Percentiles rank a stretch among this genome's conserved stretches.
These are phyloP conservation scores for Pristionchus mayeri DNA, from an alignment of 2,888 invertebrate species.

Conservation along the genomic window DNA sequence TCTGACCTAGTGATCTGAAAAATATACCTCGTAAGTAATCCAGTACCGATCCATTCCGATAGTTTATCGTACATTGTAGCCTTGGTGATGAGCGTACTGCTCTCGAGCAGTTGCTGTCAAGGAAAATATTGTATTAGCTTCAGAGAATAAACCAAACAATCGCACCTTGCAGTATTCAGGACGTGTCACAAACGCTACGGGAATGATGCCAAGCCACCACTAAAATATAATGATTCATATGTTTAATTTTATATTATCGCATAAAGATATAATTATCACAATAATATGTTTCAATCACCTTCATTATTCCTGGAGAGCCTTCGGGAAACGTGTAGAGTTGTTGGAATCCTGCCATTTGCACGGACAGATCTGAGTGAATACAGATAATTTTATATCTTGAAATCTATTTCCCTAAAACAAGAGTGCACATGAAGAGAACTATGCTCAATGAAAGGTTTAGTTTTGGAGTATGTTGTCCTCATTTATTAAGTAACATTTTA, in stretches of 20 bases:
- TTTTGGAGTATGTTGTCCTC: background rate
- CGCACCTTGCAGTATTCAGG: slow-evolving; percentile 17
- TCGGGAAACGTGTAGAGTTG: background rate
- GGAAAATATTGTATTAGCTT: background rate
- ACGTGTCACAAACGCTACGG: background rate
- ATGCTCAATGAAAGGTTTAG: no score
- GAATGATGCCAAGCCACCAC: slow-evolving; percentile 28
- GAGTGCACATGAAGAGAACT: no score
- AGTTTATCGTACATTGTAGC: slow-evolving; percentile 77
- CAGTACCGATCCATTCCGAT: slow-evolving; percentile 79
- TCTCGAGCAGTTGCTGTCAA: slow-evolving; percentile 67
- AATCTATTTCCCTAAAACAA: no score
- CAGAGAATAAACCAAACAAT: background rate
- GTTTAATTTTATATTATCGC: no score
- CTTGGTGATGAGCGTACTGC: slow-evolving; percentile 76
- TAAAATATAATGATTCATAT: background rate
- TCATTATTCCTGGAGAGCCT: background rate
- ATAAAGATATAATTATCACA: no score
- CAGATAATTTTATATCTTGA: no score
- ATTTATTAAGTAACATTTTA: background rate
- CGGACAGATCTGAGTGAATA: background rate
- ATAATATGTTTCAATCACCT: background rate
- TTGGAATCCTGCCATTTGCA: background rate
- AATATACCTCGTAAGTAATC: slow-evolving; percentile 76
- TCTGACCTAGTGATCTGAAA: no score